These are phyloP conservation scores for Entelurus aequoreus DNA, from an alignment of 2,113 vertebrate genomes.

Conservation along the genomic window DNA sequence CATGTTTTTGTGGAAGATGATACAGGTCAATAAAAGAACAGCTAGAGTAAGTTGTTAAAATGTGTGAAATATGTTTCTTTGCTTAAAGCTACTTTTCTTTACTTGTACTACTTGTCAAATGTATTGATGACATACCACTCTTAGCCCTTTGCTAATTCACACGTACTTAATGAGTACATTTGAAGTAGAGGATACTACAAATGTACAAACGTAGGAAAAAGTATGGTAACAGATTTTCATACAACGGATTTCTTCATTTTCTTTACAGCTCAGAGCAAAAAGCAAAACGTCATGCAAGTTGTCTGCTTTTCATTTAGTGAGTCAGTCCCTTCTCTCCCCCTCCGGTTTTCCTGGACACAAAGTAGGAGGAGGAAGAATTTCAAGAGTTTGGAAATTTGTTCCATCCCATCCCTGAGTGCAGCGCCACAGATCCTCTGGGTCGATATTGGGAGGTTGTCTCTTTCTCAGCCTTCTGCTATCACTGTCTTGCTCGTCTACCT, in stretches of 20 bases:
- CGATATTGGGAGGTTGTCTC: slow-evolving; percentile 50
- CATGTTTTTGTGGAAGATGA: too few species aligned
- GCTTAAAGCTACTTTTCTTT: too few species aligned
- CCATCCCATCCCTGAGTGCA: slow-evolving; percentile 56
- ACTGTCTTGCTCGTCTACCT: slow-evolving; percentile 22
- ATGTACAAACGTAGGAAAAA: not conserved
- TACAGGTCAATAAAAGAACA: too few species aligned
- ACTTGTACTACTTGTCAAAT: too few species aligned
- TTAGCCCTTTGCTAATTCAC: too few species aligned
- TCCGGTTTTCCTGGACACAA: slow-evolving; percentile 42
- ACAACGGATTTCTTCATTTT: slow-evolving; percentile 50
- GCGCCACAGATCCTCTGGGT: slow-evolving; percentile 66
- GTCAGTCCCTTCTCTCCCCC: slow-evolving; percentile 19
- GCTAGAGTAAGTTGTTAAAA: too few species aligned
- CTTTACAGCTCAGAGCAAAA: slow-evolving; percentile 67
- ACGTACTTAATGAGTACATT: too few species aligned
- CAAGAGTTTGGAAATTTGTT: slow-evolving; percentile 66
- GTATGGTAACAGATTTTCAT: not conserved
- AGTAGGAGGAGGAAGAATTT: slow-evolving; percentile 70
- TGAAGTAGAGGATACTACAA: too few species aligned
- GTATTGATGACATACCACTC: too few species aligned
- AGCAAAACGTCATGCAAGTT: slow-evolving; percentile 36
- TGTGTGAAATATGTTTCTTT: too few species aligned
- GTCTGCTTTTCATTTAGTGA: slow-evolving; percentile 71
- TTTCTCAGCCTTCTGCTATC: slow-evolving; percentile 21